phyloP scores from a whole-genome alignment of 92 coral and sea anemone genomes.

The Paragorgia papillata region DNA sequence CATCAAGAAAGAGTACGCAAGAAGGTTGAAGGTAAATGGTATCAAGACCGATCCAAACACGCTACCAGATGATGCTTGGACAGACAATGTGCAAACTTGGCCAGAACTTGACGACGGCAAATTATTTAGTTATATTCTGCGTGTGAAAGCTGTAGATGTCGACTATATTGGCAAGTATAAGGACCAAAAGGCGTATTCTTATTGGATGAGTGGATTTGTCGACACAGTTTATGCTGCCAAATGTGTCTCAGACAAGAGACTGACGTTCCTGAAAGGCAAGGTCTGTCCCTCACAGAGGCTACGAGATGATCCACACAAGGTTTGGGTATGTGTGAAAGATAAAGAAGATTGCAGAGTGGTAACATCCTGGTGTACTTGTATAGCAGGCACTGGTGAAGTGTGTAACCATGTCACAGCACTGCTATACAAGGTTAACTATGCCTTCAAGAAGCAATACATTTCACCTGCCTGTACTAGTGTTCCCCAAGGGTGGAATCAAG shows the following conservation, averaged over 20 bases:
- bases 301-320: slow-evolving; percentile 28
- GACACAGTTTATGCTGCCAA: slow-evolving; percentile 42
- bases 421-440: slow-evolving; percentile 64
- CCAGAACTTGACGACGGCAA: slow-evolving; percentile 49
- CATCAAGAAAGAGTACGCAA: slow-evolving; percentile 38
- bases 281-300: slow-evolving; percentile 42
- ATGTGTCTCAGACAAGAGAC: slow-evolving; percentile 4
- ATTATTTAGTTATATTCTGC: slow-evolving; percentile 51
- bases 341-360: slow-evolving; percentile 52
- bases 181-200: slow-evolving; percentile 54
- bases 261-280: slow-evolving; percentile 40
- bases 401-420: slow-evolving; percentile 67
- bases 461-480: slow-evolving; percentile 71
- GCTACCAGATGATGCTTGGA: slow-evolving; percentile 8
- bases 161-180: slow-evolving; percentile 62
- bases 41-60: slow-evolving; percentile 51
- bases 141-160: slow-evolving; percentile 63
- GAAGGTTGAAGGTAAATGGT: slow-evolving; percentile 36
- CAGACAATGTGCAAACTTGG: slow-evolving; percentile 19
- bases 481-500: slow-evolving; percentile 72
- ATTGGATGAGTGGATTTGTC: slow-evolving; percentile 56
- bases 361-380: slow-evolving; percentile 76
- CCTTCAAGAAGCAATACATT: slow-evolving; percentile 57
- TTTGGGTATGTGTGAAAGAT: slow-evolving; percentile 34
- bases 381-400: slow-evolving; percentile 66